Evolutionary conservation across 2,888 invertebrate genomes (phyloP), one percentile per base, ranked within the genome.

Genomic region (Bombyx huttoni): DNA sequence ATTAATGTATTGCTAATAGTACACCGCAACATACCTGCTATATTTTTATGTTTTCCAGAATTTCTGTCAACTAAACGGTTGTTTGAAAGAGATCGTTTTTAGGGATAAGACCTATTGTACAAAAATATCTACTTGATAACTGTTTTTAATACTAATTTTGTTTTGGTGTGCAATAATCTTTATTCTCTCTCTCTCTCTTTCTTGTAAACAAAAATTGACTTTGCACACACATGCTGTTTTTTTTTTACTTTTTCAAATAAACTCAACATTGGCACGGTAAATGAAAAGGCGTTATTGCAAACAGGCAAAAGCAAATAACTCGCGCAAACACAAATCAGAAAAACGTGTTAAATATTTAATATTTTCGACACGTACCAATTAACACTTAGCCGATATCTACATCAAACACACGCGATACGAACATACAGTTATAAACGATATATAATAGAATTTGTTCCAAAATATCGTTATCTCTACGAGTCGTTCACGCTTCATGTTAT

Each of bases 361-460:
- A 71, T 70, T 80, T 78, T 75, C 76, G 74, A 86, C 86, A 82
- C 81, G 67, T 78, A 75, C 72, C 80, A 87, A 86, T 88, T 88
- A 88, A 67, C 86, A 81, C 78, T 60, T 57, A 51, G 53, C 60
- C 65, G 79, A 81, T 78, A 84, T 80, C 75, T 67, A 68, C 74
- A 75, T 72, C 68, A 68, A 65, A 68, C 62, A 63, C 62, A 64
- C 61, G 54, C 61, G 58, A 58, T 58, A 63, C 62, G 60, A 63
- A 67, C 68, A 74, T 78, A 70, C 68, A 67, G 67, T 72, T 70
- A 74, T 75, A 78, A 81, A 76, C 75, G 70, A 63, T 60, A 64
- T 61, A 54, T 62, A 58, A 62, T 34, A 51, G 35, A 10, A 10
- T 40, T 10, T 10, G 40, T 40, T 12, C 40, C 3, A 40, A 40